Evolutionary conservation across 2,113 vertebrate species (phyloP).

Genomic region (Rallus limicola): DNA sequence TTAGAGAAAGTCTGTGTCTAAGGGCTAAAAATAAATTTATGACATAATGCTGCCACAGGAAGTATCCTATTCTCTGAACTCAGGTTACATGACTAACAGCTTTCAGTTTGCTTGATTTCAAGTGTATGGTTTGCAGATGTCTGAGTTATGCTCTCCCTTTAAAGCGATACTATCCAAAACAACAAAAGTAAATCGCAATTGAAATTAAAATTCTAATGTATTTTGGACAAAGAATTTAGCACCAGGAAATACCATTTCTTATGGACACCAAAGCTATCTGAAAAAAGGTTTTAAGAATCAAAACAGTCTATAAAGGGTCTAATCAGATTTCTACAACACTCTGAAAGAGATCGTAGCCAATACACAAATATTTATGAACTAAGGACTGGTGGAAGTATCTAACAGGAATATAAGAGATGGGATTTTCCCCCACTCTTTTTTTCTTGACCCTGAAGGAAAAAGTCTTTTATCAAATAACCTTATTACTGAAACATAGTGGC

Average conservation of each 20-base stretch:
- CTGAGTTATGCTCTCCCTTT: neutral
- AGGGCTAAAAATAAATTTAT: slow-evolving; percentile 46
- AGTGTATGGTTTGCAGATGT: neutral
- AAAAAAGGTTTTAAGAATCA: neutral
- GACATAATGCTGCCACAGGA: slow-evolving; percentile 27
- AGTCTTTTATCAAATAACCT: neutral
- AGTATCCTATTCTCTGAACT: slow-evolving; percentile 28
- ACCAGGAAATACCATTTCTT: neutral
- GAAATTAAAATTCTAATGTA: neutral
- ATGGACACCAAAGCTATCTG: neutral
- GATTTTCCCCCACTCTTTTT: neutral
- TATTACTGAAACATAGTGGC: neutral
- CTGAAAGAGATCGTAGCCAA: neutral
- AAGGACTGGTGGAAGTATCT: neutral
- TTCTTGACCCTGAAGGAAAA: neutral
- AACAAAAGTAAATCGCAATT: neutral
- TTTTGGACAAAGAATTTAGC: neutral
- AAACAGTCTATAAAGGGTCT: neutral
- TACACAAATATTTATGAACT: neutral
- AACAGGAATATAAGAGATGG: neutral
- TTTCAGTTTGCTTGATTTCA: slow-evolving; percentile 7
- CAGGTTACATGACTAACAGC: neutral
- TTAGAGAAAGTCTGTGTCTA: neutral
- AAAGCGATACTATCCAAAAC: neutral
- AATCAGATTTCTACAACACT: neutral